Percentiles rank a stretch among this genome's conserved stretches.
Evolutionary conservation across 2,888 invertebrate genomes (phyloP).

Genomic region (Thera britannica): DNA sequence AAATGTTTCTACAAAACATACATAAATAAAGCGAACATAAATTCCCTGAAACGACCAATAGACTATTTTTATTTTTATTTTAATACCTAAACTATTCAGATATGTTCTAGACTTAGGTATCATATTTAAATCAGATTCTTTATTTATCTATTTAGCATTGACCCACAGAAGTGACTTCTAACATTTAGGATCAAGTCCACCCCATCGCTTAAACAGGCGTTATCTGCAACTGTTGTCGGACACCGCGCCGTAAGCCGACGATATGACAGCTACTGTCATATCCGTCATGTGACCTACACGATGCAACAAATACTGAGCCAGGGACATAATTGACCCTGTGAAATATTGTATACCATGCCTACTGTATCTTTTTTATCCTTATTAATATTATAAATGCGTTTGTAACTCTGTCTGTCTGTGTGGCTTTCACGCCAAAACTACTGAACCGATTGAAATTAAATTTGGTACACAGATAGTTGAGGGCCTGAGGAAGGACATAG

Average conservation of each 20-base stretch:
- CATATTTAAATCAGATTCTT: neutral
- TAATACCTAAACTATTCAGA: slow-evolving; percentile 1
- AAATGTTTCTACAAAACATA: neutral
- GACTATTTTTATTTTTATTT: neutral
- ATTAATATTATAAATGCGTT: no score
- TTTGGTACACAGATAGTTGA: no score
- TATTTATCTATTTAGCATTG: slow-evolving; percentile 23
- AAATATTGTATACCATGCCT: no score
- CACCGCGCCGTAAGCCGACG: no score
- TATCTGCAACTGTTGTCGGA: neutral
- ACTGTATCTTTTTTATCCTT: no score
- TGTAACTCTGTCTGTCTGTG: no score
- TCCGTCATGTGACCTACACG: no score
- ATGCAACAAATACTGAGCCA: no score
- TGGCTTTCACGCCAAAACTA: no score
- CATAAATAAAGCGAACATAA: neutral
- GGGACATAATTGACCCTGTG: no score
- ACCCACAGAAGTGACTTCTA: slow-evolving; percentile 32
- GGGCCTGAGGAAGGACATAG: no score
- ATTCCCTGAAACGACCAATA: slow-evolving; percentile 8
- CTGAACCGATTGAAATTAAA: no score
- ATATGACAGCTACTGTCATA: neutral
- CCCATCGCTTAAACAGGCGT: neutral
- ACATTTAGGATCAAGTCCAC: slow-evolving; percentile 23
- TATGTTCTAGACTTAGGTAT: slow-evolving; percentile 10